These are phyloP conservation scores for Manis javanica DNA, from an alignment of 2,797 vertebrate species.

Conservation along the genomic window DNA sequence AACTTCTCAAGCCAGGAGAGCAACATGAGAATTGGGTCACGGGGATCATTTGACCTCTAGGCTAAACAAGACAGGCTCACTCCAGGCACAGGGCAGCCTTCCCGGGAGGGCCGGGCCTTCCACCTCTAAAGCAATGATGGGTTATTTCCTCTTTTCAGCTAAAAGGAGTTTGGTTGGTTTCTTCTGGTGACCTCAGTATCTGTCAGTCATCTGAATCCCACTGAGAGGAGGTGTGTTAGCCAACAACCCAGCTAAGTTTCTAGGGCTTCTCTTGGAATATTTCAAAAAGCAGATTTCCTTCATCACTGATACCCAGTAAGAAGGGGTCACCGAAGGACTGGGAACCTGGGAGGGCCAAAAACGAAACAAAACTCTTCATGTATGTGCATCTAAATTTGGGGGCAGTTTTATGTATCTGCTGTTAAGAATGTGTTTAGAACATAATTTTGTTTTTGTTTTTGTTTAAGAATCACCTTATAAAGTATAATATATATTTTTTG, in stretches of 20 bases:
- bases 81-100: conserved; percentile 31
- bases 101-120: not conserved
- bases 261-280: conserved; percentile 44
- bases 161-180: conserved; percentile 47
- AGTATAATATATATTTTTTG: conserved; percentile 82
- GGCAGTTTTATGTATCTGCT: conserved; percentile 73
- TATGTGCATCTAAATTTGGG: conserved; percentile 66
- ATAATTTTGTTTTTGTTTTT: conserved; percentile 79
- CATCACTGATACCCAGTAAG: conserved; percentile 47
- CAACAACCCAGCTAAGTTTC: conserved; percentile 31
- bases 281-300: conserved; percentile 40
- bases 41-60: conserved; percentile 68
- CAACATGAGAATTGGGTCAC: conserved; percentile 48
- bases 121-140: not conserved
- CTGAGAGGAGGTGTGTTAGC: not conserved
- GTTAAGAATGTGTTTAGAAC: conserved; percentile 73
- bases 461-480: conserved; percentile 86
- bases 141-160: conserved; percentile 44
- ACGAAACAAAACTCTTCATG: conserved; percentile 48
- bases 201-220: not conserved
- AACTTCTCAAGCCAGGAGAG: conserved; percentile 21
- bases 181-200: not conserved
- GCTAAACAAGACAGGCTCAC: not conserved
- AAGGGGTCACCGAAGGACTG: conserved; percentile 52
- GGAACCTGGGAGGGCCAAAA: conserved; percentile 39